Evolutionary conservation across 1,140 invertebrate genomes (phyloP), one percentile per base, ranked within the genome.

Genomic region (Drosophila bipectinata): DNA sequence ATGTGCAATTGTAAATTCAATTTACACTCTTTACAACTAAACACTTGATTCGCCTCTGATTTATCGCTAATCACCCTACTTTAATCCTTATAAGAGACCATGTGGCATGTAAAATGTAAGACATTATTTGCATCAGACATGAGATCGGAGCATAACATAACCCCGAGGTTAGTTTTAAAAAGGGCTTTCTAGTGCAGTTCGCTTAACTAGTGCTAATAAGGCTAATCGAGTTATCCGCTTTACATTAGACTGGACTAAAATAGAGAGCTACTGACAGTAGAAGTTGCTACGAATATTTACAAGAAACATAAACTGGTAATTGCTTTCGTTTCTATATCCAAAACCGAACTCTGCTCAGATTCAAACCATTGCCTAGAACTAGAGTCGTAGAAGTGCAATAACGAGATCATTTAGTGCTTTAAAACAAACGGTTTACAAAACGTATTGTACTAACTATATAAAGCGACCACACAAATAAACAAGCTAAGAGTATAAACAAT

Each of bases 1-100:
- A 51, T 37, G 10, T 37, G 34, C 68, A 74, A 82, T 61, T 77
- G 83, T 88, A 88, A 82, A 88, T 88, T 87, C 68, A 88, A 88
- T 88, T 88, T 88, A 88, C 83, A 64, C 74, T 39, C 47, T 68
- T 57, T 64, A 60, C 15, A 57, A 77, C 24, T 37, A 45, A 34
- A 54, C 44, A 55, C 52, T 66, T 53, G 26, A 78, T 67, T 78
- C 58, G 52, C 44, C 56, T 55, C 55, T 72, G 64, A 49, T 47
- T 78, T 56, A 78, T 75, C 62, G 74, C 67, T 55, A 15, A 55
- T 61, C 53, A 82, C 64, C 47, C 49, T 37, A 57, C 58, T 34
- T 53, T 55, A 34, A 26, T 56, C 48, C 57, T 58, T 71, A 24
- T 54, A 57, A 15, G 14, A 44, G 34, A 32, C 32, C 44, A 61